Conservation (phyloP, 2,113 vertebrate genomes). For the Chlorodrepanis virens region DNA sequence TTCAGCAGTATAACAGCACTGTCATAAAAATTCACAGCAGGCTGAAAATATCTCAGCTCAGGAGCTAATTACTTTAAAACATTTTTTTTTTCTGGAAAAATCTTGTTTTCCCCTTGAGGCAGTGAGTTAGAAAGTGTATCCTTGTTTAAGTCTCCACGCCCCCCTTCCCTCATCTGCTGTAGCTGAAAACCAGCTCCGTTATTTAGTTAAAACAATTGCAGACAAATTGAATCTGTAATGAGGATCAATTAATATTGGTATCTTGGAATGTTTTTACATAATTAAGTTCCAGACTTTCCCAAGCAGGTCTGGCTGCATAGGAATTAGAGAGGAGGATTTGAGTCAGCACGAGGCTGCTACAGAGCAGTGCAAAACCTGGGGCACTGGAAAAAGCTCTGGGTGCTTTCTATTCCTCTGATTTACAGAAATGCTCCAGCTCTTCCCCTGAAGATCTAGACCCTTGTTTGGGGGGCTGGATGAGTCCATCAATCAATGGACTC, state of each 20-base stretch:
- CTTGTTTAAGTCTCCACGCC: slow-evolving; percentile 32
- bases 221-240: slow-evolving; percentile 59
- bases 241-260: slow-evolving; percentile 60
- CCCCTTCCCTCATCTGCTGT: background rate
- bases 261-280: slow-evolving; percentile 50
- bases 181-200: slow-evolving; percentile 39
- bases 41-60: slow-evolving; percentile 47
- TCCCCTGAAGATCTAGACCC: background rate
- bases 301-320: background rate
- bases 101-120: slow-evolving; percentile 52
- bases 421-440: background rate
- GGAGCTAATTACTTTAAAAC: slow-evolving; percentile 63
- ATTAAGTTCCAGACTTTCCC: slow-evolving; percentile 47
- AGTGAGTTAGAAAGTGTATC: slow-evolving; percentile 33
- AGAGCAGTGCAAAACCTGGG: background rate
- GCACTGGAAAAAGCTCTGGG: background rate
- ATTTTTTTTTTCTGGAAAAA: slow-evolving; percentile 12
- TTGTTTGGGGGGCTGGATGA: background rate
- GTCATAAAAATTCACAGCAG: slow-evolving; percentile 65
- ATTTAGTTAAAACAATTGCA: slow-evolving; percentile 60
- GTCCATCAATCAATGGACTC: no score
- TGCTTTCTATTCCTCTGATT: background rate
- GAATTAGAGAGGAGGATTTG: background rate
- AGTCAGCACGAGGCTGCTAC: background rate
- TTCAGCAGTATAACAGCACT: slow-evolving; percentile 34